Evolutionary conservation across 2,113 vertebrate species (phyloP), one percentile per base, ranked within the genome.

Genomic region (Amblyopsis rosae): DNA sequence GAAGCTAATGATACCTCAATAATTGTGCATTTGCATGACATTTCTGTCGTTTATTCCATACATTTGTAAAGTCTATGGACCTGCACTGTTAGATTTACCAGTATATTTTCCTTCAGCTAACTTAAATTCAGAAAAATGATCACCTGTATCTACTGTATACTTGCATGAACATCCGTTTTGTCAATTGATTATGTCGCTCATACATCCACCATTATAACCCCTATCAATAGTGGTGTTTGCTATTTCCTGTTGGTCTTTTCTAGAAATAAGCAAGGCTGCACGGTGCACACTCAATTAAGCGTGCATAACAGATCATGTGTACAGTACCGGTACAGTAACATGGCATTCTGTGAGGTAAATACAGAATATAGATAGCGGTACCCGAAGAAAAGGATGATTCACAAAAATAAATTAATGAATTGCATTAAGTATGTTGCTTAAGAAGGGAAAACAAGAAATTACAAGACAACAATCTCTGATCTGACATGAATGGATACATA

Each of bases 401-500:
- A 77, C 65, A 84, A 67, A 67, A 78, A 81, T 68, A 65, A 75
- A 69, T 65, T 65, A 53, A 59, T 65, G 33, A 68, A 47, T 81
- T 73, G 15, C 76, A 76, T 60, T 81, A 9, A 72, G 50, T 49
- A 47, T 55, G 69, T 75, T 64, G 63, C 65, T 59, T 33, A 75
- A 73, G 74, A 85, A 81, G 67, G 67, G 67, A 64, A 67, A 61
- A 85, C 76, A 82, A 72, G 71, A 86, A 79, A 76, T 79, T 79
- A 89, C 85, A 86, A 91, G 88, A 91, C 82, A 86, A 92, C 91
- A 93, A 94, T 93, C 91, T 92, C 87, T 88, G 72, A 81, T 89
- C 78, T 87, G 81, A 83, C 89, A 84, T 93, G 89, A 84, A 82
- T 89, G 80, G 80, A 35, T 78, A 86, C 76, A 89, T 87, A 89